These are phyloP conservation scores for Calidris pugnax DNA, from an alignment of 2,113 vertebrate species.

Conservation along the genomic window DNA sequence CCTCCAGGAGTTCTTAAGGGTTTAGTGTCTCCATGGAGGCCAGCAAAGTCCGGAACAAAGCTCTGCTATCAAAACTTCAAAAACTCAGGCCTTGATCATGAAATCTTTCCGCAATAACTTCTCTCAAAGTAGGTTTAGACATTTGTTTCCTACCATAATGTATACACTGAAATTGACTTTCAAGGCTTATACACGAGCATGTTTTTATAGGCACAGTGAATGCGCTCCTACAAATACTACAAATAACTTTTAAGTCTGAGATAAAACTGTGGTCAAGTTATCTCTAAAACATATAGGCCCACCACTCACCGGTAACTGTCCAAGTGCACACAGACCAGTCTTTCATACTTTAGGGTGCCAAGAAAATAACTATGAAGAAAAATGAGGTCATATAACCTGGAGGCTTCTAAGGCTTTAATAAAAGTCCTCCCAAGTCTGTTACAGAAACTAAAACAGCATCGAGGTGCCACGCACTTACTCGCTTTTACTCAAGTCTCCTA, in stretches of 20 bases:
- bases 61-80: not conserved
- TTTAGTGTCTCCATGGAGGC: not conserved
- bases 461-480: not conserved
- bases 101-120: not conserved
- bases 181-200: not conserved
- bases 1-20: not conserved
- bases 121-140: not conserved
- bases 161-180: not conserved
- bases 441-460: not conserved
- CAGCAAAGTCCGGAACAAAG: not conserved
- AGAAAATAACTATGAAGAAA: not conserved
- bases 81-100: not conserved
- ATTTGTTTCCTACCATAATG: not conserved
- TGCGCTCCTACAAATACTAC: not conserved
- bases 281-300: not conserved
- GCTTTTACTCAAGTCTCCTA: not conserved
- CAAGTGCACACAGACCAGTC: not conserved
- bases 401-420: not conserved
- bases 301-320: not conserved
- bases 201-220: not conserved
- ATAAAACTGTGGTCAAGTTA: not conserved
- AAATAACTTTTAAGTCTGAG: not conserved
- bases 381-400: not conserved
- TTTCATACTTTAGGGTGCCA: not conserved
- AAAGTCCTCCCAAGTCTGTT: not conserved